Evolutionary conservation across 1,140 invertebrate species (phyloP).

Genomic region (Neuroterus valhalla): DNA sequence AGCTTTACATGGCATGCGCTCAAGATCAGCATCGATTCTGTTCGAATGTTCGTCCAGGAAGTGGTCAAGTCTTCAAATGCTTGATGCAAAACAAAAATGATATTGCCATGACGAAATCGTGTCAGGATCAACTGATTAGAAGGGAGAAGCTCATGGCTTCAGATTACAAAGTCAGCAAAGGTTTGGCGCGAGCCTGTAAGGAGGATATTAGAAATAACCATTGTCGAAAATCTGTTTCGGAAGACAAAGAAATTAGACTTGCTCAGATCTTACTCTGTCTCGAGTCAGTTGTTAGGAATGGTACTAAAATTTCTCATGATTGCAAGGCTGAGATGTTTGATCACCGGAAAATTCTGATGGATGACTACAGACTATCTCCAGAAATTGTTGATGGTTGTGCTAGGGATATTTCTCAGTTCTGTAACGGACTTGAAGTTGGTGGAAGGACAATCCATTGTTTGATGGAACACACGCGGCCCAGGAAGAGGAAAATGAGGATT

Average conservation of each 20-base stretch:
- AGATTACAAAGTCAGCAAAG: slow-evolving; percentile 93
- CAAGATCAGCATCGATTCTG: slow-evolving; percentile 87
- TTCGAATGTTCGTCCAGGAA: slow-evolving; percentile 79
- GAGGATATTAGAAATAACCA: slow-evolving; percentile 91
- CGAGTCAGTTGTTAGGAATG: slow-evolving; percentile 89
- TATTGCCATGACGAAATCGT: slow-evolving; percentile 81
- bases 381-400: slow-evolving; percentile 93
- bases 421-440: slow-evolving; percentile 83
- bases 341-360: slow-evolving; percentile 92
- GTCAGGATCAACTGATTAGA: slow-evolving; percentile 88
- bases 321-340: slow-evolving; percentile 93
- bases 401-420: slow-evolving; percentile 87
- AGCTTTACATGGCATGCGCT: slow-evolving; percentile 92
- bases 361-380: slow-evolving; percentile 93
- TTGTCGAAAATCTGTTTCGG: slow-evolving; percentile 83
- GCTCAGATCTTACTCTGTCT: slow-evolving; percentile 95
- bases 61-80: slow-evolving; percentile 93
- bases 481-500: slow-evolving; percentile 79
- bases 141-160: slow-evolving; percentile 91
- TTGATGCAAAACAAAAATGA: slow-evolving; percentile 91
- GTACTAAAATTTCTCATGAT: slow-evolving; percentile 81
- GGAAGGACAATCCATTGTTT: slow-evolving; percentile 96
- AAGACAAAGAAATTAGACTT: slow-evolving; percentile 89
- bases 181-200: slow-evolving; percentile 90
- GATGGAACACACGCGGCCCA: slow-evolving; percentile 89